Evolutionary conservation across 2,888 invertebrate species (phyloP), one percentile per base, ranked within the genome.

Genomic region (Notodonta dromedarius): DNA sequence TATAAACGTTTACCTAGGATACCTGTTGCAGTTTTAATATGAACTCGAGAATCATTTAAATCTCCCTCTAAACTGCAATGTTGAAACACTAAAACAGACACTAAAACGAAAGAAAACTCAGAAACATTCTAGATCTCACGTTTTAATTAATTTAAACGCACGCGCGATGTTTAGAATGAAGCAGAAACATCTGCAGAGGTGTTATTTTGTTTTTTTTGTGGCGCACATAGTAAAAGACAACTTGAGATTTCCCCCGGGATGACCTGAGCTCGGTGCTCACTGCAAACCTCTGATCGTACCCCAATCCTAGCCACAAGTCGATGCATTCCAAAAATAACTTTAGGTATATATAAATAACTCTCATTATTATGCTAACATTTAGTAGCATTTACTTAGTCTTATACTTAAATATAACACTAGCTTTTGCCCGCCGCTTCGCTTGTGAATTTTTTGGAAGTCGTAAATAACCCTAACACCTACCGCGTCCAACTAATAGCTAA

Each of bases 201-300:
- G 63, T 69, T 77, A 65, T 67, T 75, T 75, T 58, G 58, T 66
- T 71, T 58, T 70, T 73, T 78, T 74, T 74, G 66, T 70, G 62
- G 59, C 58, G 66, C 66, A 58, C 64, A 65, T 61, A 69, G 57
- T 63, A 65, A 70, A 76, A 71, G 73, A 73, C 71, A 76, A 74
- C 73, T 78, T 74, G 71, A 74, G 75, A 84, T 84, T 84, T 83
- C 84, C 84, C 84, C 5, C 1, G 79, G 73, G 84, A 58, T 60
- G 48, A 50, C 65, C 69, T 66, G 71, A 73, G 69, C 76, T 73
- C 66, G 66, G 66, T 73, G 69, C 66, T 76, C 66, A 70, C 65
- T 73, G 68, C 73, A 73, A 77, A 82, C 78, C 79, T 82, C 82
- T 80, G 76, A 78, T 66, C 69, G 60, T 66, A 57, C 51, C 32